phyloP scores from a whole-genome alignment of 1,140 invertebrate genomes.

The Spodoptera litura region DNA sequence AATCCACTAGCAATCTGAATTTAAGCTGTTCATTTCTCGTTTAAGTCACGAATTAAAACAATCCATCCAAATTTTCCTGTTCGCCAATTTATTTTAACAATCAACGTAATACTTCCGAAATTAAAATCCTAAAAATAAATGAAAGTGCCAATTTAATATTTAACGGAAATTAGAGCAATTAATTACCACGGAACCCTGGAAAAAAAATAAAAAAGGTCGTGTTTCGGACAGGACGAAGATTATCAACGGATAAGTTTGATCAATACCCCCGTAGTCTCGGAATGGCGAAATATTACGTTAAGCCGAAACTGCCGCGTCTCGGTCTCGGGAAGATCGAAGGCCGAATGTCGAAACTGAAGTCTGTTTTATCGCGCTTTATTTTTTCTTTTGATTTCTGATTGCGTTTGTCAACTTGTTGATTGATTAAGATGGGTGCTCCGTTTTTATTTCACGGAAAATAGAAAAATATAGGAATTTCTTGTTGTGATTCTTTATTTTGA shows the following conservation, averaged over 20 bases:
- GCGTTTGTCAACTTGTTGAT: constrained; percentile 22
- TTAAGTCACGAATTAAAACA: background rate
- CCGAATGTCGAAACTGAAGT: background rate
- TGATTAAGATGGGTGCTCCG: background rate
- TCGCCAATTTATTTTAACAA: background rate
- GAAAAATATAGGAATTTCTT: background rate
- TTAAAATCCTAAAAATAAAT: background rate
- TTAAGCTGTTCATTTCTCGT: no score
- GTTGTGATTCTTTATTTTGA: background rate
- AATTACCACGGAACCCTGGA: constrained; percentile 24
- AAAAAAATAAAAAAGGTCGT: constrained; percentile 21
- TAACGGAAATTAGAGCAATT: background rate
- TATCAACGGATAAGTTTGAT: constrained; percentile 42
- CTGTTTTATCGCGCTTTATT: constrained; percentile 7
- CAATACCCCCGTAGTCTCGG: constrained; percentile 12
- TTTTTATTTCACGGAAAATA: background rate
- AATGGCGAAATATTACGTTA: constrained; percentile 5
- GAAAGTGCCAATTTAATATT: constrained; percentile 5
- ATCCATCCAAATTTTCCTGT: background rate
- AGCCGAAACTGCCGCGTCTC: background rate
- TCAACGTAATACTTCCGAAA: background rate
- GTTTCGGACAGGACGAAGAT: constrained; percentile 36
- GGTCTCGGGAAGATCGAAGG: no score
- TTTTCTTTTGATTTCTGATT: constrained; percentile 3
- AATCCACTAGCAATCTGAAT: no score